These are phyloP conservation scores for Xenopus laevis DNA, from an alignment of 2,113 vertebrate species.

Conservation along the genomic window DNA sequence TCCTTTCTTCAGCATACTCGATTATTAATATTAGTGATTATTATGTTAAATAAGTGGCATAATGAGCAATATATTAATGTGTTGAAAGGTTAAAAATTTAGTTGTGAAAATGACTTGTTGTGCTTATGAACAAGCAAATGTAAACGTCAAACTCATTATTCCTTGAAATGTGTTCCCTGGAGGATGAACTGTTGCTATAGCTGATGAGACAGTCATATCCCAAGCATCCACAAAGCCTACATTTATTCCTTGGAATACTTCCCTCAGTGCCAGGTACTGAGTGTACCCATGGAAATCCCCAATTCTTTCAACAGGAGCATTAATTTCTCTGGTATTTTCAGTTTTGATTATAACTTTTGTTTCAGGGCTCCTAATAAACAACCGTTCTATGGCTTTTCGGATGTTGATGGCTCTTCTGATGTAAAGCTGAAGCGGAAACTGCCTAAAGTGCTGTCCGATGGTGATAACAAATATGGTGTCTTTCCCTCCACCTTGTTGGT, in stretches of 20 bases:
- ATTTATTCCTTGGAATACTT: constrained; percentile 42
- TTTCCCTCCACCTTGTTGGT: constrained; percentile 25
- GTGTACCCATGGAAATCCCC: constrained; percentile 40
- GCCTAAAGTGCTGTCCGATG: constrained; percentile 47
- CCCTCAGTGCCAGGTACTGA: constrained; percentile 26
- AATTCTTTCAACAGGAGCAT: not conserved
- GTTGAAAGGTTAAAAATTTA: no score
- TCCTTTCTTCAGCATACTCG: no score
- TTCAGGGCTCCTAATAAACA: constrained; percentile 38
- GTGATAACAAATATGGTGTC: constrained; percentile 31
- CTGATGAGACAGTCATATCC: constrained; percentile 39
- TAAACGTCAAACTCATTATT: constrained; percentile 49
- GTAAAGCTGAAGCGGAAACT: constrained; percentile 45
- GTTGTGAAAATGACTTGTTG: no score
- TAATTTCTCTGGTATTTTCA: constrained; percentile 43
- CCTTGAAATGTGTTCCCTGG: constrained; percentile 11
- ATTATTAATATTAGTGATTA: no score
- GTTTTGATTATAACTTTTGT: constrained; percentile 45
- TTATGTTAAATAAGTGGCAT: no score
- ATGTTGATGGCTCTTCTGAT: constrained; percentile 26
- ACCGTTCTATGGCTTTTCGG: constrained; percentile 25
- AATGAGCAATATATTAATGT: no score
- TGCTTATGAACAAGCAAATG: constrained; percentile 36
- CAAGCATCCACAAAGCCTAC: constrained; percentile 43
- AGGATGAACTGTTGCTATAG: not conserved